A percentile compares a stretch with the other conserved stretches of the same genome.
Evolutionary conservation across 2,888 invertebrate species (phyloP).

Genomic region (Drosophila buzzatii): DNA sequence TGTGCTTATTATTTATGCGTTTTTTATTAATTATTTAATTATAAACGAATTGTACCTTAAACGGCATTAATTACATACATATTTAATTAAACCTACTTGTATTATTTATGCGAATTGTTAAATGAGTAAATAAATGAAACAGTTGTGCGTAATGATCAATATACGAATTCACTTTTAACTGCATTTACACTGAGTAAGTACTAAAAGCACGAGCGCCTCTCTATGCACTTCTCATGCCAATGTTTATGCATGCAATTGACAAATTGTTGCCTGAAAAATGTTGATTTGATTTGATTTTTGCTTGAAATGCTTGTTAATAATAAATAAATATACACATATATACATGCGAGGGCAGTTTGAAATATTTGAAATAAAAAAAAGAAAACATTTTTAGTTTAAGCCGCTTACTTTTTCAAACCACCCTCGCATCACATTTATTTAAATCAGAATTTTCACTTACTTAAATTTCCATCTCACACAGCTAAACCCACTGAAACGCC

Average conservation of each 20-base stretch:
- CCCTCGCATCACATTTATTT: neutral
- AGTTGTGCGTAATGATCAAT: constrained; percentile 53
- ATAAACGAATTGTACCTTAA: constrained; percentile 75
- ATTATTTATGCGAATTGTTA: constrained; percentile 68
- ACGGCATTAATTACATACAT: constrained; percentile 60
- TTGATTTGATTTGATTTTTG: constrained; percentile 5
- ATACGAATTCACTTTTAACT: neutral
- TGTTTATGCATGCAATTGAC: constrained; percentile 7
- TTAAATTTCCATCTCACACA: constrained; percentile 6
- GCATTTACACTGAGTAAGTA: constrained; percentile 41
- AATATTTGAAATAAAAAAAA: no score
- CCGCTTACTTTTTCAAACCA: neutral
- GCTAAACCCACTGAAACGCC: constrained; percentile 63
- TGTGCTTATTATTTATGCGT: constrained; percentile 52
- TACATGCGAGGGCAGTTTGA: neutral
- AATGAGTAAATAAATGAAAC: constrained; percentile 59
- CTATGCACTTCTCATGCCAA: constrained; percentile 30
- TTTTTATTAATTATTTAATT: constrained; percentile 47
- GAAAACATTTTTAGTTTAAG: no score
- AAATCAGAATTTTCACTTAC: neutral
- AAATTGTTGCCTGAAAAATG: neutral
- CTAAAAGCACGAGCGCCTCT: constrained; percentile 8
- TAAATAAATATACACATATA: neutral
- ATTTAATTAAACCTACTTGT: constrained; percentile 52
- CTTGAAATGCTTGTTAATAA: constrained; percentile 5